phyloP scores from a whole-genome alignment of 2,888 invertebrate species.

The Brassicogethes aeneus region DNA sequence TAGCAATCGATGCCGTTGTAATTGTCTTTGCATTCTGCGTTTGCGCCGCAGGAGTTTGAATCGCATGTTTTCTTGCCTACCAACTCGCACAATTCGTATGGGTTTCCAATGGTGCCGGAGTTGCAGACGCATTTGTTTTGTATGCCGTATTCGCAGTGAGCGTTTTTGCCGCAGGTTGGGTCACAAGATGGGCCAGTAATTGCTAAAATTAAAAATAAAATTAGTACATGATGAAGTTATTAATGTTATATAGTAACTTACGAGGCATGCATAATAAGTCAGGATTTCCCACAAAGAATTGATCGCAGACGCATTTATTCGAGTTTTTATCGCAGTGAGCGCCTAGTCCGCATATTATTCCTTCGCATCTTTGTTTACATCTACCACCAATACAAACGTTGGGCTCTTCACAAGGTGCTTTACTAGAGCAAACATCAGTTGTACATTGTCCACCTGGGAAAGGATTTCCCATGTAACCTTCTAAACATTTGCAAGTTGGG shows the following conservation, averaged over 20 bases:
- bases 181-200: conserved; percentile 67
- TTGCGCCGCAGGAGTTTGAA: conserved; percentile 62
- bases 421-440: conserved; percentile 72
- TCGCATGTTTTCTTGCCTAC: conserved; percentile 64
- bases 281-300: conserved; percentile 82
- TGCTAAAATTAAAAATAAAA: conserved; percentile 46
- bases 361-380: conserved; percentile 82
- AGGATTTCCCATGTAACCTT: conserved; percentile 82
- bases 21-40: conserved; percentile 72
- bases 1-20: conserved; percentile 68
- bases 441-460: conserved; percentile 83
- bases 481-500: conserved; percentile 81
- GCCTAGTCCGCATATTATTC: conserved; percentile 79
- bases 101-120: conserved; percentile 77
- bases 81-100: conserved; percentile 67
- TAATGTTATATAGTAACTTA: conserved; percentile 45
- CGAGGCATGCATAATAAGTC: conserved; percentile 86
- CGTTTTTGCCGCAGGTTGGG: conserved; percentile 72
- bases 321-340: conserved; percentile 73
- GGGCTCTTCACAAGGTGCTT: conserved; percentile 67
- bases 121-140: conserved; percentile 76
- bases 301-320: conserved; percentile 79
- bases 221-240: conserved; percentile 2
- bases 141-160: conserved; percentile 78
- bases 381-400: conserved; percentile 79